phyloP scores from a whole-genome alignment of 2,113 vertebrate species.

The Columba janthina region DNA sequence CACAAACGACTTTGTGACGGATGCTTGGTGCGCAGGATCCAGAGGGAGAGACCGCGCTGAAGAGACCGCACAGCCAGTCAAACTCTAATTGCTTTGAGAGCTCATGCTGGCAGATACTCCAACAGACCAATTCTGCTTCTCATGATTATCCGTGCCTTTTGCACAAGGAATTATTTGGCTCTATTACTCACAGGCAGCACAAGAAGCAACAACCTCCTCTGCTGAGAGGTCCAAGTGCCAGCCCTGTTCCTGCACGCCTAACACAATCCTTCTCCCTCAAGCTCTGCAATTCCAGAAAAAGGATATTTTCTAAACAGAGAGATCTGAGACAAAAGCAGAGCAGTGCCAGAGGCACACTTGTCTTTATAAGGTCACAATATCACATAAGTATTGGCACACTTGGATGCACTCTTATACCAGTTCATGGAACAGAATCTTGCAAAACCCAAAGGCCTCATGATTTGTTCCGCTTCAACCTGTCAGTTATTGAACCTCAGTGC shows the following conservation, averaged over 20 bases:
- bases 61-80: conserved; percentile 37
- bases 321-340: background rate
- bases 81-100: background rate
- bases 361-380: background rate
- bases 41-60: background rate
- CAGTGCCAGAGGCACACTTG: background rate
- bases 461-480: background rate
- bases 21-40: background rate
- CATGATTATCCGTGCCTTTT: background rate
- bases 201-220: background rate
- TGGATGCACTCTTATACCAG: background rate
- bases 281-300: background rate
- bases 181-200: background rate
- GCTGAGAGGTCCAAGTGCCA: background rate
- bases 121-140: background rate
- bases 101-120: background rate
- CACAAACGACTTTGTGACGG: conserved; percentile 12
- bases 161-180: background rate
- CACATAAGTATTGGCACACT: background rate
- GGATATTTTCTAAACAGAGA: background rate
- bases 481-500: background rate
- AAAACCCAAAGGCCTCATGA: background rate
- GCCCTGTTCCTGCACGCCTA: background rate
- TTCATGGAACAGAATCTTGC: background rate
- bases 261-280: background rate